A percentile compares a stretch with the other conserved stretches of the same genome.
phyloP scores from a whole-genome alignment of 2,888 invertebrate genomes.

The Caenorhabditis plicata region DNA sequence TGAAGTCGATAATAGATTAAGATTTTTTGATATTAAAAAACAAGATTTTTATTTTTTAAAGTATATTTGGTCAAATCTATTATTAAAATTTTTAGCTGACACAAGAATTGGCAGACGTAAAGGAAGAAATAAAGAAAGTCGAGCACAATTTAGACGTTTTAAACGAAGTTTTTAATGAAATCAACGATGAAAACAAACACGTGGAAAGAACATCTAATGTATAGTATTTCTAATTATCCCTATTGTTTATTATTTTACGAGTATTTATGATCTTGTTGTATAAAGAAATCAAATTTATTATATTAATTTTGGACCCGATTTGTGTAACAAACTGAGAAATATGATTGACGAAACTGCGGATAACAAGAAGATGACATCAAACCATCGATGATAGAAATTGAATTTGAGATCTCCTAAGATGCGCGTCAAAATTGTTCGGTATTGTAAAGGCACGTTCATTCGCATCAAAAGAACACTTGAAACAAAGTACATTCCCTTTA shows the following conservation, averaged over 20 bases:
- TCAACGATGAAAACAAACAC: not conserved
- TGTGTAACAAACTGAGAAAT: conserved; percentile 91
- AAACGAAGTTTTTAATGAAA: conserved; percentile 2
- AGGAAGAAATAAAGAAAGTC: not conserved
- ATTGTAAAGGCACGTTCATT: conserved; percentile 99
- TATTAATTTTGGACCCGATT: conserved; percentile 66
- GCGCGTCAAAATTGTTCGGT: conserved; percentile 73
- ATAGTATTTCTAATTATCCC: conserved; percentile 2
- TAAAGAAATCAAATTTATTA: conserved; percentile 10
- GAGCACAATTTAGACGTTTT: not conserved
- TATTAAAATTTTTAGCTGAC: not conserved
- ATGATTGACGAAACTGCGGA: conserved; percentile 92
- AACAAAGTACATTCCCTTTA: conserved; percentile 95
- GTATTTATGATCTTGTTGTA: too few relatives aligned
- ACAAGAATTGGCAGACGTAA: not conserved
- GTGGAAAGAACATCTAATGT: not conserved
- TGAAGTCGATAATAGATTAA: too few relatives aligned
- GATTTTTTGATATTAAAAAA: too few relatives aligned
- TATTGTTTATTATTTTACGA: conserved; percentile 1
- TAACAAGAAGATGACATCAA: conserved; percentile 94
- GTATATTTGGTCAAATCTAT: too few relatives aligned
- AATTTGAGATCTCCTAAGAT: conserved; percentile 96
- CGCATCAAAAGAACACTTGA: conserved; percentile 93
- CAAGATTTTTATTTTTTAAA: too few relatives aligned
- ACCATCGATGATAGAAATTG: conserved; percentile 99